These are phyloP conservation scores for Cyphomyrmex costatus DNA, from an alignment of 1,140 invertebrate species.

Conservation along the genomic window DNA sequence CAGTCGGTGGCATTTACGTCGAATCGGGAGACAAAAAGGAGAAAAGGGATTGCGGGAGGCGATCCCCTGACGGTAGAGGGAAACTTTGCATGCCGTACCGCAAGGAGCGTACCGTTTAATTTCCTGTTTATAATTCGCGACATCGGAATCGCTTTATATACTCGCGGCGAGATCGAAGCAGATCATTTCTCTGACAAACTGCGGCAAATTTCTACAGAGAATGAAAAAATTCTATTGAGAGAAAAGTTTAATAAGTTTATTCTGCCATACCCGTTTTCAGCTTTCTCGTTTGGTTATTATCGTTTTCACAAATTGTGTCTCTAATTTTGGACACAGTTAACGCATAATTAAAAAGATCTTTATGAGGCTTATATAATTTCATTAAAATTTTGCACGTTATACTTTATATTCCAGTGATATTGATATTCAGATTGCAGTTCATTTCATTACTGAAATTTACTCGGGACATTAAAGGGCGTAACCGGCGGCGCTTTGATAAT, in stretches of 20 bases:
- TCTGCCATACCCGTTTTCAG: background rate
- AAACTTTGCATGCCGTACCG: constrained; percentile 34
- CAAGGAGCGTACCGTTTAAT: constrained; percentile 37
- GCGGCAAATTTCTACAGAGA: background rate
- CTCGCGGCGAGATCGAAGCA: background rate
- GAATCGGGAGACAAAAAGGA: constrained; percentile 28
- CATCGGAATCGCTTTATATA: constrained; percentile 49
- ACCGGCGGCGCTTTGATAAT: background rate
- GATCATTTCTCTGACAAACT: constrained; percentile 22
- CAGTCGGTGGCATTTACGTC: constrained; percentile 48
- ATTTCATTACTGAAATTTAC: constrained; percentile 37
- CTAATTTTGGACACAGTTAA: background rate
- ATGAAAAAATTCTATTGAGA: background rate
- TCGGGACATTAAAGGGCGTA: constrained; percentile 17
- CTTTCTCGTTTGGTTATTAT: background rate
- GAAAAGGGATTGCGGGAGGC: background rate
- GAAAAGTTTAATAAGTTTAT: background rate
- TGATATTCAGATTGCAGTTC: constrained; percentile 18
- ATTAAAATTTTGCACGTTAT: background rate
- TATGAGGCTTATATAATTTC: constrained; percentile 7
- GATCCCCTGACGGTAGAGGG: background rate
- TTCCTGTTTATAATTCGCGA: constrained; percentile 64
- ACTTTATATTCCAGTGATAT: background rate
- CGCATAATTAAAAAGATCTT: background rate
- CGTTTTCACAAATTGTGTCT: background rate